phyloP scores from a whole-genome alignment of 1,140 invertebrate species.

The Eubasilissa regina region DNA sequence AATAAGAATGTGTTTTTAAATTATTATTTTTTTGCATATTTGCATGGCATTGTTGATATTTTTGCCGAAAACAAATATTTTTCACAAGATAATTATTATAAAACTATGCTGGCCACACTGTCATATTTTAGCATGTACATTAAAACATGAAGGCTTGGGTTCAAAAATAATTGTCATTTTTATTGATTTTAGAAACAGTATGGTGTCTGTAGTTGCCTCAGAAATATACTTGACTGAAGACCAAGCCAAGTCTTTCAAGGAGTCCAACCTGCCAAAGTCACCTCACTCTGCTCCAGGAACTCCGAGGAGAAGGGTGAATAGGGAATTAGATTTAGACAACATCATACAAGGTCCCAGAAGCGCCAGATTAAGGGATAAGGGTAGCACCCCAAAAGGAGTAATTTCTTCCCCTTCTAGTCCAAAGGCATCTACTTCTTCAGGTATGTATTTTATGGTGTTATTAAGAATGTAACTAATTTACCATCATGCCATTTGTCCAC shows the following conservation, averaged over 20 bases:
- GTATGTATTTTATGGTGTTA: too few species aligned
- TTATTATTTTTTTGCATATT: too few species aligned
- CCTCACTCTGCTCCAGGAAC: slow-evolving; percentile 64
- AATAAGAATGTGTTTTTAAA: too few species aligned
- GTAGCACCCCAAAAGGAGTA: slow-evolving; percentile 64
- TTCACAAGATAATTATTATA: too few species aligned
- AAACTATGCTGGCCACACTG: too few species aligned
- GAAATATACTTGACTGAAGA: slow-evolving; percentile 71
- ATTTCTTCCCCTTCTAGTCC: slow-evolving; percentile 67
- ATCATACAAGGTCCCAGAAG: slow-evolving; percentile 65
- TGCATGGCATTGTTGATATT: too few species aligned
- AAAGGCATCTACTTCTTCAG: slow-evolving; percentile 67
- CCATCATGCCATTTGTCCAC: too few species aligned
- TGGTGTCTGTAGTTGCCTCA: slow-evolving; percentile 68
- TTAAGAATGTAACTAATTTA: too few species aligned
- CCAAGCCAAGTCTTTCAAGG: slow-evolving; percentile 68
- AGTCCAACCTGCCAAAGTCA: slow-evolving; percentile 61
- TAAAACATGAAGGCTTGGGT: slow-evolving; percentile 6
- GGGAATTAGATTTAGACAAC: slow-evolving; percentile 69
- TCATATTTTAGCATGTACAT: too few species aligned
- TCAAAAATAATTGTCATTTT: too few species aligned
- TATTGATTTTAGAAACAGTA: slow-evolving; percentile 67
- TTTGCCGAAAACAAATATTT: too few species aligned
- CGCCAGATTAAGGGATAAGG: slow-evolving; percentile 65
- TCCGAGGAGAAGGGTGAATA: slow-evolving; percentile 65